Conservation (phyloP, 1,140 invertebrate species). For the Drosophila repletoides region DNA sequence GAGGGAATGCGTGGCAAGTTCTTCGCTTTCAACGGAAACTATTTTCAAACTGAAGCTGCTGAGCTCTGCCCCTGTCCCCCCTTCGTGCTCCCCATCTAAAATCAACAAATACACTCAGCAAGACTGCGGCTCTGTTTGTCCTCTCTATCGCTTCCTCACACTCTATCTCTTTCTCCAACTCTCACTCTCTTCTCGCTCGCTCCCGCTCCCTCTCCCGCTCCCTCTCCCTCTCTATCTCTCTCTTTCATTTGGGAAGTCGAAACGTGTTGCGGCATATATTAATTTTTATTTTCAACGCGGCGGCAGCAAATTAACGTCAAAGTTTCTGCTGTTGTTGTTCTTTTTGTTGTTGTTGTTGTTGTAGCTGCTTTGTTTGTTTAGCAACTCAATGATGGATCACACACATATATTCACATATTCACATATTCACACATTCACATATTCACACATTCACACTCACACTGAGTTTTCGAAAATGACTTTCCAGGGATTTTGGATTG, state of each 20-base stretch:
- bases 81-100: background rate
- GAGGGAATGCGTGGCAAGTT: slow-evolving; percentile 25
- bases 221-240: background rate
- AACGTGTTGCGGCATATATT: slow-evolving; percentile 76
- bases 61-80: background rate
- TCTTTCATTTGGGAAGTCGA: slow-evolving; percentile 40
- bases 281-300: slow-evolving; percentile 70
- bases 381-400: slow-evolving; percentile 73
- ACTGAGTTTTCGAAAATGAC: slow-evolving; percentile 44
- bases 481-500: slow-evolving; percentile 64
- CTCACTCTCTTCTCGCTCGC: background rate
- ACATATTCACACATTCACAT: slow-evolving; percentile 19
- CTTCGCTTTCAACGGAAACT: slow-evolving; percentile 62
- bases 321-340: slow-evolving; percentile 23
- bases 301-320: slow-evolving; percentile 61
- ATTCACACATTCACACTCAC: slow-evolving; percentile 13
- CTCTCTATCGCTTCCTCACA: background rate
- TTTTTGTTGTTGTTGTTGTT: slow-evolving; percentile 4
- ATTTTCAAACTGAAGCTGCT: slow-evolving; percentile 62
- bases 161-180: background rate
- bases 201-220: background rate
- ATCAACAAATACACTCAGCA: slow-evolving; percentile 59
- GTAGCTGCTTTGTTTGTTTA: slow-evolving; percentile 64
- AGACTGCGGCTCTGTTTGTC: background rate
- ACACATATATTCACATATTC: slow-evolving; percentile 28